Base-by-base conservation (phyloP, 2,797 vertebrate species). In the Limnodromus scolopaceus region DNA sequence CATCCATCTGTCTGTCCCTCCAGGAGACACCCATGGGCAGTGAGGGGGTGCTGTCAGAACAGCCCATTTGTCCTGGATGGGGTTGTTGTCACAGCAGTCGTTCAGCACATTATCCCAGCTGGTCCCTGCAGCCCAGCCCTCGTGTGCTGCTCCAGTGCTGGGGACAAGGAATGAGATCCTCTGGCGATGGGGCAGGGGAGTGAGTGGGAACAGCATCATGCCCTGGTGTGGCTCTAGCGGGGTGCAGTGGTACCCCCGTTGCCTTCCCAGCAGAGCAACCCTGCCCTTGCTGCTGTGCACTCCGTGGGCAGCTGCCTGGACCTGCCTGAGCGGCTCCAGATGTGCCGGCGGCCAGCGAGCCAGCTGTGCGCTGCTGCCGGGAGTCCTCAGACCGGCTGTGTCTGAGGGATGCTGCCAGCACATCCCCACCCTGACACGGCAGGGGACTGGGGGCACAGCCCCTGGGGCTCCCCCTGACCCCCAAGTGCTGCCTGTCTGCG, bases 121-220 rank as follows among this genome's bases (percentile, higher is more conserved):
- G 2, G 55, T 48, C 43, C 39, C 82, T 71, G 57, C 41, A 72
- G 32, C 70, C 24, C 71, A 53, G 48, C 18, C 19, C 58, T 41
- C 0, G 0, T 0, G 0, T 48, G 57, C 24, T 11, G 9, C 9
- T 16, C 70, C 46, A 16, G 45, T 20, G 32, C 69, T 0, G 10
- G 54, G 57, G 30, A 39, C 24, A 61, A 51, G 28, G 28, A 46
- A 13, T 30, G 25, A 61, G 14, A 38, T 24, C 16, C 74, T 25
- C 24, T 2, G 6, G 16, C 12, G 34, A 16, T n/a, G 49, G 36
- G 76, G 30, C 30, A 49, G 34, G 17, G 27, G 6, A 63, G 34
- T 3, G 36, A 23, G n/a, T 10, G 66, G 41, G 66, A 39, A 78
- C 76, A 83, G 51, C 57, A 48, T 53, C 3, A 3, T 7, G 55